These are phyloP conservation scores for Anguilla rostrata DNA, from an alignment of 2,113 vertebrate species.

Conservation along the genomic window DNA sequence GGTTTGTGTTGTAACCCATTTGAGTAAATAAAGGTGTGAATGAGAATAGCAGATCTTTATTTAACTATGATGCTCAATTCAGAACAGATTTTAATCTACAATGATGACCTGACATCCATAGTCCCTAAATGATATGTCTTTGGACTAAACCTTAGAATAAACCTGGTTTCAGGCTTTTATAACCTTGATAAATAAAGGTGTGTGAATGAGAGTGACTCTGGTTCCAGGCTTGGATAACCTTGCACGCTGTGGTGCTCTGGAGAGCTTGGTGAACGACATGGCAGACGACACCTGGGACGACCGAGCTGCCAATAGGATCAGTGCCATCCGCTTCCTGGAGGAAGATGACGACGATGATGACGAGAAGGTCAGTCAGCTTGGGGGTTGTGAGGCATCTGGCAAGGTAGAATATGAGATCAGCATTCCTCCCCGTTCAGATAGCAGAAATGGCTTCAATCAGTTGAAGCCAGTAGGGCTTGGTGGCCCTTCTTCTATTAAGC, in stretches of 20 bases:
- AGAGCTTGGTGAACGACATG: conserved; percentile 85
- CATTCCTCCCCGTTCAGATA: not conserved
- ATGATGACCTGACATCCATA: no score
- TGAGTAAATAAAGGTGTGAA: not conserved
- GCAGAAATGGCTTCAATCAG: not conserved
- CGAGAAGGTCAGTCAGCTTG: conserved; percentile 74
- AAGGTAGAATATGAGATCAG: not conserved
- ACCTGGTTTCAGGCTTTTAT: no score
- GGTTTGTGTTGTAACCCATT: not conserved
- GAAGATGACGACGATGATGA: conserved; percentile 88
- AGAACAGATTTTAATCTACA: no score
- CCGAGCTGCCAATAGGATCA: conserved; percentile 81
- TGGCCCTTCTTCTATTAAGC: no score
- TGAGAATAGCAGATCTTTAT: no score
- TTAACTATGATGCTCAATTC: no score
- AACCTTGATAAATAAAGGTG: not conserved
- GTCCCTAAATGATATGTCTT: no score
- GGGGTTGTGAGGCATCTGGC: not conserved
- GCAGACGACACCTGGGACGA: conserved; percentile 88
- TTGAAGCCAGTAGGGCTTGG: no score
- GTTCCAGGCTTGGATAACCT: conserved; percentile 78
- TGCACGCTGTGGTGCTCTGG: conserved; percentile 85
- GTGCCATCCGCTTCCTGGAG: conserved; percentile 92
- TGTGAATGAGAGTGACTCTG: not conserved
- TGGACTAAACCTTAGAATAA: no score